Conservation (phyloP, 2,113 vertebrate genomes). For the Nesospiza acunhae region DNA sequence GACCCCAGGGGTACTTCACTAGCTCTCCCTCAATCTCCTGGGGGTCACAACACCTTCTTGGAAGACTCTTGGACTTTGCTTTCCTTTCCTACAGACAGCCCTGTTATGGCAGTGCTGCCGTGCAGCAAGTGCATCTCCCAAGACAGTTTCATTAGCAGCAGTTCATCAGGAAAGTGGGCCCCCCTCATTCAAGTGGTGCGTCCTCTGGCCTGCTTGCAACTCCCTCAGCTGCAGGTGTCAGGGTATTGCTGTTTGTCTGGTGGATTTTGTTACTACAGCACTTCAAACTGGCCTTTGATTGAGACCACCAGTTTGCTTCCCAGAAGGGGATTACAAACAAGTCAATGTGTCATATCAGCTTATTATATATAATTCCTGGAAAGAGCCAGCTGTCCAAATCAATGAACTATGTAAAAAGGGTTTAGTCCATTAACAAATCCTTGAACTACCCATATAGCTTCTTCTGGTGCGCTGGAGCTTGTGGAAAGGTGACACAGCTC, state of each 20-base stretch:
- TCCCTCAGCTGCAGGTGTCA: neutral
- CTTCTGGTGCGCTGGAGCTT: neutral
- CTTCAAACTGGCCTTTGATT: neutral
- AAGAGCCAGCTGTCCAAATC: neutral
- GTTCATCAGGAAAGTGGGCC: fast-evolving
- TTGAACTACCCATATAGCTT: neutral
- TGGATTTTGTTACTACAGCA: neutral
- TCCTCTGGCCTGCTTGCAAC: neutral
- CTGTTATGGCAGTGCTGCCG: neutral
- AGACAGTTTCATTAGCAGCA: neutral
- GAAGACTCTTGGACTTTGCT: neutral
- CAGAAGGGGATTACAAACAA: neutral
- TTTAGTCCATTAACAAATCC: neutral
- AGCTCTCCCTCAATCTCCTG: fast-evolving
- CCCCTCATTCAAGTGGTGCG: neutral
- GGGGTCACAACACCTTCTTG: fast-evolving
- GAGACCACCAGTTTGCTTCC: neutral
- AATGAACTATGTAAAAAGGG: neutral
- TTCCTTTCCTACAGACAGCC: neutral
- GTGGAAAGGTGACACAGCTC: neutral
- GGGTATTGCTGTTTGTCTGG: neutral
- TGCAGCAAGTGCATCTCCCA: neutral
- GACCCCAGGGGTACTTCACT: neutral
- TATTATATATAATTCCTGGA: neutral
- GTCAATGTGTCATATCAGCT: neutral